Percentiles rank a stretch among this genome's conserved stretches.
Evolutionary conservation across 2,888 invertebrate genomes (phyloP).

Genomic region (Barypeithes pellucidus): DNA sequence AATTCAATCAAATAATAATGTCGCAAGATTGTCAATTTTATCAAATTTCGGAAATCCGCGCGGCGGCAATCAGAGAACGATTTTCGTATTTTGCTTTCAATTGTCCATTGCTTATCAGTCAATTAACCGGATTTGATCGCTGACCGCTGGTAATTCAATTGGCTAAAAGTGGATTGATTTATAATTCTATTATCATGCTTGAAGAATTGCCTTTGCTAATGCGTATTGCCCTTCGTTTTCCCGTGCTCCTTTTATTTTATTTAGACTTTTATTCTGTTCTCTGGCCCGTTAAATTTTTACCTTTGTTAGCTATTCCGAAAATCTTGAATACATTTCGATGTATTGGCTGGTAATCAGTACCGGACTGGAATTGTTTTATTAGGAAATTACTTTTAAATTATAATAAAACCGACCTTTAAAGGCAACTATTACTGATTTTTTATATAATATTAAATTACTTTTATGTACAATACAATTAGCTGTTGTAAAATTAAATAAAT

Average conservation of each 20-base stretch:
- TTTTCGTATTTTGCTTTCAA: conserved; percentile 38
- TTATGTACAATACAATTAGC: no score
- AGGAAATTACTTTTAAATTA: no score
- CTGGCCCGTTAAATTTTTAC: conserved; percentile 42
- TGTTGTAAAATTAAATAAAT: no score
- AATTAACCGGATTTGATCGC: conserved; percentile 58
- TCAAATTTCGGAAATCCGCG: not conserved
- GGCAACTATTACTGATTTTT: no score
- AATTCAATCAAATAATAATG: no score
- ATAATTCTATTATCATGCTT: conserved; percentile 60
- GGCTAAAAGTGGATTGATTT: conserved; percentile 60
- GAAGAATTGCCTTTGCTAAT: conserved; percentile 57
- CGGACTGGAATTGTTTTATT: no score
- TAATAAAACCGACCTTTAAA: no score
- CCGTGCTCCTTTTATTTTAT: conserved; percentile 45
- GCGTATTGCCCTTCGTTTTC: conserved; percentile 47
- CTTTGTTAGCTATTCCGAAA: conserved; percentile 44
- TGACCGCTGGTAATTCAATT: conserved; percentile 60
- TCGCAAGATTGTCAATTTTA: no score
- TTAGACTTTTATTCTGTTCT: conserved; percentile 33
- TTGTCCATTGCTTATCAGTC: conserved; percentile 53
- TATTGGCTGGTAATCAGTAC: conserved; percentile 28
- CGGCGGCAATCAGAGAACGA: conserved; percentile 15
- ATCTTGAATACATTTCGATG: conserved; percentile 37
- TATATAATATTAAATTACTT: no score